Evolutionary conservation across 2,113 vertebrate species (phyloP).

Genomic region (Xerus inauris): DNA sequence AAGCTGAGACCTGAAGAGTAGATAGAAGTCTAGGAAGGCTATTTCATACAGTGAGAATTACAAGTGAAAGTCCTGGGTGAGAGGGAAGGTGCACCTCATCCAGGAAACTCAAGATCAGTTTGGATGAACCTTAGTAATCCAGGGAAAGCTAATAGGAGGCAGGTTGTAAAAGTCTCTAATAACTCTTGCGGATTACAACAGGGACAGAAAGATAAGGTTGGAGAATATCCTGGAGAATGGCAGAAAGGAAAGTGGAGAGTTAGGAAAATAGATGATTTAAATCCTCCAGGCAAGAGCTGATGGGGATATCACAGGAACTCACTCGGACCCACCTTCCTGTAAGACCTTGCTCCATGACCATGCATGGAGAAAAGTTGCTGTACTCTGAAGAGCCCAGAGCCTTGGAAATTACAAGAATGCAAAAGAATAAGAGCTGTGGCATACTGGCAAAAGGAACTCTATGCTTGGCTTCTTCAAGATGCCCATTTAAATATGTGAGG

Average conservation of each 20-base stretch:
- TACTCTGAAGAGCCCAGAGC: neutral
- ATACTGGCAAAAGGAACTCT: conserved; percentile 52
- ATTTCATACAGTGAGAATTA: neutral
- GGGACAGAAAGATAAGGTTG: neutral
- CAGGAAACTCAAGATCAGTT: neutral
- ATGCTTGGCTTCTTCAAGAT: conserved; percentile 75
- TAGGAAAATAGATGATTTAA: neutral
- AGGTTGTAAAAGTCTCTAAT: neutral
- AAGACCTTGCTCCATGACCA: neutral
- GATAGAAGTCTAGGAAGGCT: neutral
- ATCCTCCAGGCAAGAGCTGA: neutral
- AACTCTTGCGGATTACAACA: neutral
- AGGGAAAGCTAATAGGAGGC: neutral
- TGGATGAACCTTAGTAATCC: neutral
- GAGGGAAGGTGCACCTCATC: neutral
- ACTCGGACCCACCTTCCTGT: neutral
- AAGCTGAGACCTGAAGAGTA: neutral
- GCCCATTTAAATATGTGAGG: conserved; percentile 73
- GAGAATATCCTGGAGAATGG: neutral
- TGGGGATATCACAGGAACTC: no score
- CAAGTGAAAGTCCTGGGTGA: neutral
- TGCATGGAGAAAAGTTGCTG: neutral
- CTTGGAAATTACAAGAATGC: conserved; percentile 50
- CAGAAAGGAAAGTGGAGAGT: neutral
- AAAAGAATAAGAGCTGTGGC: neutral